Percentiles rank a stretch among this genome's conserved stretches.
Evolutionary conservation across 2,113 vertebrate species (phyloP).

Genomic region (Archocentrus centrarchus): DNA sequence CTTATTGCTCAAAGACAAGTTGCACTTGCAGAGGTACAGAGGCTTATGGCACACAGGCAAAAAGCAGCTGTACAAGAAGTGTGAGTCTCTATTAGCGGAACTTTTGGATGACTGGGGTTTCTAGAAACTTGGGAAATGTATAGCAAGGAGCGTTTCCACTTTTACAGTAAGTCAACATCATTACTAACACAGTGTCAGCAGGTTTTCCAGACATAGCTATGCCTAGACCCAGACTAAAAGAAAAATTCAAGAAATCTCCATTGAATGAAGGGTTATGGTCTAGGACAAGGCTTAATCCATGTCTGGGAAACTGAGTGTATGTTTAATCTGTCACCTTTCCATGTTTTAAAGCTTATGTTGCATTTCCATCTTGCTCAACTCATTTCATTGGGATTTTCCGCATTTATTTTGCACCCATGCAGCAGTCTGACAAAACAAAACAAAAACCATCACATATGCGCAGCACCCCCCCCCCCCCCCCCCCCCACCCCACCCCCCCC

Average conservation of each 20-base stretch:
- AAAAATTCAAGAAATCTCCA: background rate
- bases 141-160: too few relatives aligned
- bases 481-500: too few relatives aligned
- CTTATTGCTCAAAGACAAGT: background rate
- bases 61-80: background rate
- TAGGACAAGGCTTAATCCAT: background rate
- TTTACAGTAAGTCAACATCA: too few relatives aligned
- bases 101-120: background rate
- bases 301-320: background rate
- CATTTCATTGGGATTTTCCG: background rate
- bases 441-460: background rate
- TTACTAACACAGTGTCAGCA: too few relatives aligned
- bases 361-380: constrained; percentile 1
- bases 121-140: background rate
- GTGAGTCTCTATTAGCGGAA: background rate
- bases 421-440: background rate
- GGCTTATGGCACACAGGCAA: background rate
- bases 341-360: constrained; percentile 1
- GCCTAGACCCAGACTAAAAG: constrained; percentile 3
- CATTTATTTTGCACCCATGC: background rate
- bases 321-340: constrained; percentile 3
- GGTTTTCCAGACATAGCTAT: constrained; percentile 1
- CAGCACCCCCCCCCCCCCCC: too few relatives aligned
- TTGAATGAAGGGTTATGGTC: constrained; percentile 1
- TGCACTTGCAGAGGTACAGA: background rate